Evolutionary conservation across 2,797 vertebrate species (phyloP).

Genomic region (Valencia hispanica): DNA sequence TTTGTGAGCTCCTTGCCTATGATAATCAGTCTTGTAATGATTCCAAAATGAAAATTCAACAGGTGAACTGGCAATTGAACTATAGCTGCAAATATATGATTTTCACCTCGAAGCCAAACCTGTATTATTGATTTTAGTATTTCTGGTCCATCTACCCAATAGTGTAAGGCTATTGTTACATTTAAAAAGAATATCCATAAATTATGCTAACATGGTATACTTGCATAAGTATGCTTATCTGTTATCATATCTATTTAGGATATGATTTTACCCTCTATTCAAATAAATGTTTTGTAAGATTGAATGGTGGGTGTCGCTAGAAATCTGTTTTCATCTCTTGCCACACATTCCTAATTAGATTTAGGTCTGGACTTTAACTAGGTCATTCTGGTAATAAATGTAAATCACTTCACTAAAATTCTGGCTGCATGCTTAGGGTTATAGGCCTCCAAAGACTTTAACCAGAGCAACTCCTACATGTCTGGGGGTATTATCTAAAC

Average conservation of each 20-base stretch:
- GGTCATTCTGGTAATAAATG: not conserved
- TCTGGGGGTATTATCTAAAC: not conserved
- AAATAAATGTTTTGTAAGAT: not conserved
- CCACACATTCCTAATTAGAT: not conserved
- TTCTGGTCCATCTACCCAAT: not conserved
- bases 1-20: constrained; percentile 33
- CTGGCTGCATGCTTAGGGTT: not conserved
- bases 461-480: not conserved
- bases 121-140: not conserved
- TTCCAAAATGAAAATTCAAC: constrained; percentile 17
- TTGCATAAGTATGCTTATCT: too few relatives aligned
- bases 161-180: not conserved
- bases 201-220: not conserved
- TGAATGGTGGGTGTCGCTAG: not conserved
- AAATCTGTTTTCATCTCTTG: not conserved
- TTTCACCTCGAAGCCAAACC: not conserved
- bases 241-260: not conserved
- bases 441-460: not conserved
- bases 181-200: not conserved
- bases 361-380: not conserved
- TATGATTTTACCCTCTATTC: not conserved
- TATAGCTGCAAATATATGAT: too few relatives aligned
- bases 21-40: constrained; percentile 21
- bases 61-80: not conserved
- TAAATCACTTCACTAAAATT: too few relatives aligned